A percentile compares a stretch with the other conserved stretches of the same genome.
Conservation (phyloP, 2,888 invertebrate species). For the Acrobasis consociella region DNA sequence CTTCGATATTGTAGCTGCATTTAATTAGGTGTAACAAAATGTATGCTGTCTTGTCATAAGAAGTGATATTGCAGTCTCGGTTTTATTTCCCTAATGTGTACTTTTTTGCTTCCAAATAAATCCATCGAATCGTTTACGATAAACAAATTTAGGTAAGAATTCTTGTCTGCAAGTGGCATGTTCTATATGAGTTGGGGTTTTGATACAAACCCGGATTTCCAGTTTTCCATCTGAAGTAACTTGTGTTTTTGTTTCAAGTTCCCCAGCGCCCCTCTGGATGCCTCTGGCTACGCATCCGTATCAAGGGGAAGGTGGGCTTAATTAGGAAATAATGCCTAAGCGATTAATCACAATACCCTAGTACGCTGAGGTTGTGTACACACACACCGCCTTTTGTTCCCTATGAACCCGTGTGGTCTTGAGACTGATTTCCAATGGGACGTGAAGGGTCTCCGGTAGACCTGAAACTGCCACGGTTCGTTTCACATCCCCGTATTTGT, state of each 20-base stretch:
- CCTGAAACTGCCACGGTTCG: constrained; percentile 75
- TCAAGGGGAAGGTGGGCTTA: constrained; percentile 74
- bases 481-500: constrained; percentile 66
- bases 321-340: constrained; percentile 79
- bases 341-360: constrained; percentile 77
- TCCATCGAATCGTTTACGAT: not conserved
- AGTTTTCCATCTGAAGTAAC: constrained; percentile 60
- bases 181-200: constrained; percentile 14
- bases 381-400: constrained; percentile 50
- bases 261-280: constrained; percentile 59
- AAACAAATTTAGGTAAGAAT: not conserved
- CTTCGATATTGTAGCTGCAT: too few relatives aligned
- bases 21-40: too few relatives aligned
- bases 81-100: not conserved
- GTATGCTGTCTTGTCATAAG: too few relatives aligned
- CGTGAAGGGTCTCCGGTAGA: constrained; percentile 64
- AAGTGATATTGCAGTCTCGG: too few relatives aligned
- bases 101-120: not conserved
- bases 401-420: constrained; percentile 49
- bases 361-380: constrained; percentile 34
- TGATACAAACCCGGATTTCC: constrained; percentile 52
- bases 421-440: constrained; percentile 71
- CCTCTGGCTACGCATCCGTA: constrained; percentile 43
- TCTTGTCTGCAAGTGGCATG: constrained; percentile 4
- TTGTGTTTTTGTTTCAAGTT: constrained; percentile 68